Percentiles rank a stretch among this genome's conserved stretches.
These are phyloP conservation scores for Crypturellus undulatus DNA, from an alignment of 2,113 vertebrate genomes.

Conservation along the genomic window DNA sequence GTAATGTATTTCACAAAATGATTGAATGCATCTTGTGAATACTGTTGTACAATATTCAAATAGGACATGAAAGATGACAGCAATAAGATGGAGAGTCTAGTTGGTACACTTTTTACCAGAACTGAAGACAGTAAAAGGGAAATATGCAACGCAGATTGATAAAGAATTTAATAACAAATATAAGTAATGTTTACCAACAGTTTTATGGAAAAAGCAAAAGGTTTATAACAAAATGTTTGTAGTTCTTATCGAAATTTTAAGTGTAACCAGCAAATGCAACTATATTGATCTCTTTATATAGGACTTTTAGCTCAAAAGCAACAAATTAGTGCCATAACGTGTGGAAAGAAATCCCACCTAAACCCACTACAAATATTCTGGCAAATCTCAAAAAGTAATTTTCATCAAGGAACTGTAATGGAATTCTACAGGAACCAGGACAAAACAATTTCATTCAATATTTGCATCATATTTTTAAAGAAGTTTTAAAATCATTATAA, in stretches of 20 bases:
- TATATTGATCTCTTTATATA: neutral
- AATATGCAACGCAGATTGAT: neutral
- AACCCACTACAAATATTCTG: fast-evolving
- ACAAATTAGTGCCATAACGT: neutral
- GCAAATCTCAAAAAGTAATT: neutral
- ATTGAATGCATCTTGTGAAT: neutral
- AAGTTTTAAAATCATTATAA: neutral
- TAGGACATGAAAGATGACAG: neutral
- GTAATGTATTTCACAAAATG: neutral
- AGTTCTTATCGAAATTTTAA: neutral
- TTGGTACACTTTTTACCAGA: neutral
- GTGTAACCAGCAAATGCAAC: neutral
- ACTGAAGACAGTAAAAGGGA: neutral
- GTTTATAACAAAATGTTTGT: neutral
- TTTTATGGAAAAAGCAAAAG: neutral
- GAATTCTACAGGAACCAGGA: neutral
- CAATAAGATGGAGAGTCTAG: neutral
- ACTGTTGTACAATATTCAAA: neutral
- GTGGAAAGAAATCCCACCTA: fast-evolving
- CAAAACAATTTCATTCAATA: neutral
- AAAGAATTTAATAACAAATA: neutral
- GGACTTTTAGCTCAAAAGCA: neutral
- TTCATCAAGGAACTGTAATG: neutral
- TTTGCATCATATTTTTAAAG: neutral
- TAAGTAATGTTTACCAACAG: neutral